A percentile compares a stretch with the other conserved stretches of the same genome.
Conservation (phyloP, 2,113 vertebrate species). For the Aphelocoma coerulescens region DNA sequence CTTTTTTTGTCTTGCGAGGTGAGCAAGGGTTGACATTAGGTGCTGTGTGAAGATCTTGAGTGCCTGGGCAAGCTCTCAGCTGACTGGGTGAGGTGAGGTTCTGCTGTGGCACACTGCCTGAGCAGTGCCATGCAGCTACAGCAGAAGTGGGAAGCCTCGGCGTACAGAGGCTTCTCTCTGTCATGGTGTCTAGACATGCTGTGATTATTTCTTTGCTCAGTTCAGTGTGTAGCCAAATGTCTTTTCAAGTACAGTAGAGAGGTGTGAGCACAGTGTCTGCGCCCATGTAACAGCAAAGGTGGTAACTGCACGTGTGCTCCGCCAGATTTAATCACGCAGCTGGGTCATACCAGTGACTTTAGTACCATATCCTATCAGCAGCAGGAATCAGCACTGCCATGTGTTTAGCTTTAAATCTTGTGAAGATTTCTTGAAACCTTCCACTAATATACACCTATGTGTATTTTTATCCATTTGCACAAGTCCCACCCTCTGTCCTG, state of each 20-base stretch:
- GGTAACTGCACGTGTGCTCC: accelerated
- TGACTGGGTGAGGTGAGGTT: background rate
- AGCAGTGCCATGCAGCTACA: accelerated
- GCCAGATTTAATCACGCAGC: accelerated
- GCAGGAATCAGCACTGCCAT: background rate
- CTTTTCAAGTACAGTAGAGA: background rate
- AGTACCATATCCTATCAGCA: background rate
- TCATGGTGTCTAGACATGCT: background rate
- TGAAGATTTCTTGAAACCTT: background rate
- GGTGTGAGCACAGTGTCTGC: background rate
- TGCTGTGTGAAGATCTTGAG: background rate
- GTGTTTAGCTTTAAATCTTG: background rate
- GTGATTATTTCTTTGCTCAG: background rate
- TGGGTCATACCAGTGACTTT: background rate
- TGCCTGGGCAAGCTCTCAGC: background rate
- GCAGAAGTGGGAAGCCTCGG: background rate
- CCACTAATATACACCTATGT: background rate
- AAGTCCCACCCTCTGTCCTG: accelerated
- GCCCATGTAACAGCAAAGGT: accelerated
- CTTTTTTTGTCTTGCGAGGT: background rate
- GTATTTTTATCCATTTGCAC: background rate
- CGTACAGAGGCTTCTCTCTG: background rate
- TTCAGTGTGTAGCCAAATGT: background rate
- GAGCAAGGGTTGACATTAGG: background rate
- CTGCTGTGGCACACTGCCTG: background rate